A percentile compares a stretch with the other conserved stretches of the same genome.
Evolutionary conservation across 2,797 vertebrate species (phyloP).

Genomic region (Myiotriccus ornatus): DNA sequence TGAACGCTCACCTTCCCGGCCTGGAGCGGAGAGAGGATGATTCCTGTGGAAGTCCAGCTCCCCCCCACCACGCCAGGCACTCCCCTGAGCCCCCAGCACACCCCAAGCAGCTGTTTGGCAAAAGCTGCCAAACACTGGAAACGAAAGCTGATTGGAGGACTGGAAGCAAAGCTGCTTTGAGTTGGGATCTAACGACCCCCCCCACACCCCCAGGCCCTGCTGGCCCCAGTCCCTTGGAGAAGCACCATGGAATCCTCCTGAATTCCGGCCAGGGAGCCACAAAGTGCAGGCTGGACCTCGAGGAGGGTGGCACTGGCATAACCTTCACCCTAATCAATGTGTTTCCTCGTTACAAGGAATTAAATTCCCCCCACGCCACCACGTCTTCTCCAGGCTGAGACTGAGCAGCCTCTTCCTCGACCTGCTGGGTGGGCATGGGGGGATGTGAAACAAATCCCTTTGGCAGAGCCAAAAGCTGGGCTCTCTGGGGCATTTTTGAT

Average conservation of each 20-base stretch:
- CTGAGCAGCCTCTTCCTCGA: background rate
- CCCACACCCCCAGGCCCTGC: background rate
- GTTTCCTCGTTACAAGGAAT: background rate
- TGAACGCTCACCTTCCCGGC: background rate
- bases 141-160: background rate
- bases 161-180: background rate
- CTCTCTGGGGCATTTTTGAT: background rate
- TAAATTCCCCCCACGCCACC: background rate
- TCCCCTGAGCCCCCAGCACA: background rate
- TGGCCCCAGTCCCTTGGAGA: background rate
- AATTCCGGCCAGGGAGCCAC: background rate
- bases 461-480: background rate
- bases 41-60: fast-evolving
- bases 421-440: background rate
- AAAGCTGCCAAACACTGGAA: background rate
- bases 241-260: background rate
- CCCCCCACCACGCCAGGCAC: background rate
- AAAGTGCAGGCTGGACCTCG: background rate
- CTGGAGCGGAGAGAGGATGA: background rate
- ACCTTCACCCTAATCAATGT: background rate
- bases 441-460: background rate
- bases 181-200: fast-evolving
- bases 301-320: background rate
- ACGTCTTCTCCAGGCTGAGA: background rate
- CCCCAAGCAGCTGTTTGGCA: background rate